A percentile compares a stretch with the other conserved stretches of the same genome.
Evolutionary conservation across 2,797 vertebrate species (phyloP).

Genomic region (Hemibagrus guttatus): DNA sequence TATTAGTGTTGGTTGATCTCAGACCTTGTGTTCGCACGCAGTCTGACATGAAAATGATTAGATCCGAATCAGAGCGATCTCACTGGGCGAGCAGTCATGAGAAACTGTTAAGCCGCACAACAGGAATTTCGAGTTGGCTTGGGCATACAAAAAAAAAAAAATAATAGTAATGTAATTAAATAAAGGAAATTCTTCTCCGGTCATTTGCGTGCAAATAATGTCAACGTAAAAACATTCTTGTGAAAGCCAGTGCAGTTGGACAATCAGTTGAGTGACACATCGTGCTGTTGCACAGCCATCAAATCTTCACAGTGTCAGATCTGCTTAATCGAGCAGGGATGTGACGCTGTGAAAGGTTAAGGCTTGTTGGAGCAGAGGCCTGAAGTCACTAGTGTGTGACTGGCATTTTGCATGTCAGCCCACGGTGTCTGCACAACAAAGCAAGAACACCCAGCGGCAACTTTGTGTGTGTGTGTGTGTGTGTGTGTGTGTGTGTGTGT

Average conservation of each 20-base stretch:
- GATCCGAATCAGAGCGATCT: neutral
- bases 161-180: neutral
- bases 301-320: neutral
- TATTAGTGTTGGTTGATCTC: neutral
- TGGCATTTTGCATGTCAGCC: constrained; percentile 20
- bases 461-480: neutral
- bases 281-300: neutral
- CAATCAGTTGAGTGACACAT: neutral
- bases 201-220: neutral
- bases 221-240: neutral
- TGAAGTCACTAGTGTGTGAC: constrained; percentile 11
- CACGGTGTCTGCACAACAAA: constrained; percentile 26
- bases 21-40: neutral
- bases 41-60: neutral
- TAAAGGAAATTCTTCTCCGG: neutral
- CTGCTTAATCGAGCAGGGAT: neutral
- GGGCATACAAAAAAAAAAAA: neutral
- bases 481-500: constrained; percentile 9
- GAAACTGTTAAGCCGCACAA: constrained; percentile 35
- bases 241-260: neutral
- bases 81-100: constrained; percentile 32
- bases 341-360: neutral
- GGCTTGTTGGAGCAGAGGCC: constrained; percentile 28
- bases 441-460: constrained; percentile 34
- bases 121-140: constrained; percentile 49